phyloP scores from a whole-genome alignment of 2,113 vertebrate genomes.

The Sorex araneus region DNA sequence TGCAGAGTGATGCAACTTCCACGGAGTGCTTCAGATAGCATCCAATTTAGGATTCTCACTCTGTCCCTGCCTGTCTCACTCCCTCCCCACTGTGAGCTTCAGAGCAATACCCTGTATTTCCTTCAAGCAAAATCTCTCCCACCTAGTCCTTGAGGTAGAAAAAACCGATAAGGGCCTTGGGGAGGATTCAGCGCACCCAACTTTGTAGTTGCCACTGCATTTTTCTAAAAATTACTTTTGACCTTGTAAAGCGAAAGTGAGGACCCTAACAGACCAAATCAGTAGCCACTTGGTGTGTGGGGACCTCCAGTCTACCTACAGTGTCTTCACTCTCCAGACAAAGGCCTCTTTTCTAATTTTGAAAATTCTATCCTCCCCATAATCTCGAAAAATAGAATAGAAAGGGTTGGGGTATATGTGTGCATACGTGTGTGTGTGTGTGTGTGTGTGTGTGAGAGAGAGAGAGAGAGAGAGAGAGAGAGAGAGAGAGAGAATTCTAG shows the following conservation, averaged over 20 bases:
- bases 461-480: neutral
- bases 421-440: no score
- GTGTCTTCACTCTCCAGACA: neutral
- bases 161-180: neutral
- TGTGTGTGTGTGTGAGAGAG: no score
- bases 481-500: neutral
- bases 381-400: slow-evolving; percentile 31
- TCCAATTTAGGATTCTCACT: neutral
- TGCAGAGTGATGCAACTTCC: neutral
- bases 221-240: slow-evolving; percentile 61
- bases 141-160: slow-evolving; percentile 10
- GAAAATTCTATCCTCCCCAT: neutral
- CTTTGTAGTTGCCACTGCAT: neutral
- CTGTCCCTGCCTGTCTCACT: neutral
- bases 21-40: neutral
- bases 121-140: slow-evolving; percentile 54
- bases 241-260: slow-evolving; percentile 54
- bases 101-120: slow-evolving; percentile 2
- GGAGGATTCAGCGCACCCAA: neutral
- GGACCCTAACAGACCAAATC: neutral
- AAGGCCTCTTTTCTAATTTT: slow-evolving; percentile 16
- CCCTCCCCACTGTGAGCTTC: neutral
- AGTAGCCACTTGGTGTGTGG: neutral
- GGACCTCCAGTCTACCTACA: neutral
- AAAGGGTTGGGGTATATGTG: neutral